Base-by-base conservation (phyloP, 23 tunicate genomes). In the Trididemnum miniatum region DNA sequence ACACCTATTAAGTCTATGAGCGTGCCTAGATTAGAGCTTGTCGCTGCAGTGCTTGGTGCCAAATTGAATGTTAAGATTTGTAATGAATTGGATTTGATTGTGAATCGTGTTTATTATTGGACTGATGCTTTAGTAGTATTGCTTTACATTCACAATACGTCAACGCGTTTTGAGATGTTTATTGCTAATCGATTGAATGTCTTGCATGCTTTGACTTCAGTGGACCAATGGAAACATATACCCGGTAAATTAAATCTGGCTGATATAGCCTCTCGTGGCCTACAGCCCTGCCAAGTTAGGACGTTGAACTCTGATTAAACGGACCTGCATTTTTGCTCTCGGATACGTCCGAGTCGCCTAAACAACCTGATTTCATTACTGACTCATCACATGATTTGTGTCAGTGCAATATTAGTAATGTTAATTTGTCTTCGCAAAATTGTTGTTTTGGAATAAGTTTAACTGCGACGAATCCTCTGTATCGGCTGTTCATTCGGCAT, bases 171-270 rank as follows among this genome's bases (percentile, higher is more conserved):
- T 80, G 20, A 65, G 2, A 65, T 30, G 12, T 80, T 65, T 26
- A 35, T 80, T 12, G 84, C 84, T 35, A 80, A 80, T 65, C 36
- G 83, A 23, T 2, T 79, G 7, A 35, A 65, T 2, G 35, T 79
- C 9, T 5, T 59, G n/a, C 74, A 79, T 20, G n/a, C 44, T 4
- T 35, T 25, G 35, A 80, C 37, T 31, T 27, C 29, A 2, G 18
- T 37, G n/a, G 36, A 35, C 20, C 18, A 80, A 31, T 80, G 84
- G 84, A 26, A 18, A 33, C 20, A 80, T 65, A 78, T 80, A 24
- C 33, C 31, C 15, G 37, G 57, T 12, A 27, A 25, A 25, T n/a
- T 9, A 26, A 71, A 62, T 23, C 69, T 27, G 23, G 69, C 69
- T 18, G 69, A 62, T 62, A 49, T 49, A 12, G 57, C 57, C 18